Conservation (phyloP, 2,888 invertebrate genomes). For the Ceratothoa steindachneri region DNA sequence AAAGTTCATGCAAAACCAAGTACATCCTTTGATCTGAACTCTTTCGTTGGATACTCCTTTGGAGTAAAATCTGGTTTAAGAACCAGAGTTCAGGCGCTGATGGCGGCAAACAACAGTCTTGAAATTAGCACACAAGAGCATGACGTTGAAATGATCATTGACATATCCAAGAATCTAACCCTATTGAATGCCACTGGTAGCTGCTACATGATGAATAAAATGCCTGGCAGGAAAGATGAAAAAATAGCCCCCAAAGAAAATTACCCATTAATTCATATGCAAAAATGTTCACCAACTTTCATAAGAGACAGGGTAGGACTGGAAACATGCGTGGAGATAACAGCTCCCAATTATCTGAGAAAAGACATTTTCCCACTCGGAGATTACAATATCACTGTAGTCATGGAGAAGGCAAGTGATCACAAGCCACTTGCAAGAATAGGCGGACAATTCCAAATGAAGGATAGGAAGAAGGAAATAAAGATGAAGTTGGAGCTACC, state of each 20-base stretch:
- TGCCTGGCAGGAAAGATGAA: not conserved
- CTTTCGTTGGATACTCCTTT: constrained; percentile 19
- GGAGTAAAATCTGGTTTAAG: constrained; percentile 17
- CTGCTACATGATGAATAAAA: not conserved
- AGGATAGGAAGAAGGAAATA: no score
- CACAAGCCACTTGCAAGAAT: no score
- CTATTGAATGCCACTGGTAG: not conserved
- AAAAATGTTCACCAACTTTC: not conserved
- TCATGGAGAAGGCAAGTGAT: not conserved
- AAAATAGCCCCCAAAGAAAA: not conserved
- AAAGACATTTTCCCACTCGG: not conserved
- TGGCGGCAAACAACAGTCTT: not conserved
- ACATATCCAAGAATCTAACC: not conserved
- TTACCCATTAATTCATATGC: not conserved
- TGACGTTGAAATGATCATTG: not conserved
- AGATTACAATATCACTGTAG: not conserved
- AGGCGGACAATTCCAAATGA: no score
- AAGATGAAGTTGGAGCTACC: not conserved
- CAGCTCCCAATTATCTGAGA: not conserved
- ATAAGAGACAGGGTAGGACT: not conserved
- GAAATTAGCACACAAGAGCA: not conserved
- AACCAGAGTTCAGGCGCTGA: not conserved
- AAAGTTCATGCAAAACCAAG: not conserved
- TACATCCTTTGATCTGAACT: not conserved
- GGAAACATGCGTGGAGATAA: not conserved